Evolutionary conservation across 1,140 invertebrate genomes (phyloP), one percentile per base, ranked within the genome.

Genomic region (Papilio polytes): DNA sequence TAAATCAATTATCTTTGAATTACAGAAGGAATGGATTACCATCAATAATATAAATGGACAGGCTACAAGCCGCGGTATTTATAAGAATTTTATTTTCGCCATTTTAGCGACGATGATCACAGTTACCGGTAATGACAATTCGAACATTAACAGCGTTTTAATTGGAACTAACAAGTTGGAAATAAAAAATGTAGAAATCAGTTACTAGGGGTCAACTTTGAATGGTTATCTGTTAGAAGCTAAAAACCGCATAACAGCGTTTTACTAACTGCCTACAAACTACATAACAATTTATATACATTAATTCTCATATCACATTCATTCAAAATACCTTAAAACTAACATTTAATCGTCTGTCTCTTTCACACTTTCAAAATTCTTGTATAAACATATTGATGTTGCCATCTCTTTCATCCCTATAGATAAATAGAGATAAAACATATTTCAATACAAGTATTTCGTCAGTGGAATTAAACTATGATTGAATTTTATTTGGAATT

Each of bases 281-380:
- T 94, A 94, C 87, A 92, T 94, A 94, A 94, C 93, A 93, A 92
- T 90, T 85, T 93, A 90, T 94, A 84, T 92, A 85, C 91, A 92
- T 91, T 92, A 90, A 92, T 93, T 91, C 87, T 91, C 89, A 89
- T 87, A 94, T 94, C 93, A 94, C 93, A 94, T 93, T 93, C 93
- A 93, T 92, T 93, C 93, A 91, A 90, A 92, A 90, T 15, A 87
- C 63, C 87, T 91, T 91, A 91, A 85, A 80, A 81, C 84, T 88
- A 90, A 79, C 80, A 36, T 18, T 66, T 59, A 83, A 84, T 72
- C 18, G 83, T 84, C 84, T 84, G 85, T 86, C 81, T 46, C 56
- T 80, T 83, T 79, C 46, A 15, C 13, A 20, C 7, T 56, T 20
- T 56, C 7, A n/a, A 20, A 56, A 56, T 13, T 53, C 18, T 56